Evolutionary conservation across 1,140 invertebrate genomes (phyloP).

Genomic region (Lepidurus packardi): DNA sequence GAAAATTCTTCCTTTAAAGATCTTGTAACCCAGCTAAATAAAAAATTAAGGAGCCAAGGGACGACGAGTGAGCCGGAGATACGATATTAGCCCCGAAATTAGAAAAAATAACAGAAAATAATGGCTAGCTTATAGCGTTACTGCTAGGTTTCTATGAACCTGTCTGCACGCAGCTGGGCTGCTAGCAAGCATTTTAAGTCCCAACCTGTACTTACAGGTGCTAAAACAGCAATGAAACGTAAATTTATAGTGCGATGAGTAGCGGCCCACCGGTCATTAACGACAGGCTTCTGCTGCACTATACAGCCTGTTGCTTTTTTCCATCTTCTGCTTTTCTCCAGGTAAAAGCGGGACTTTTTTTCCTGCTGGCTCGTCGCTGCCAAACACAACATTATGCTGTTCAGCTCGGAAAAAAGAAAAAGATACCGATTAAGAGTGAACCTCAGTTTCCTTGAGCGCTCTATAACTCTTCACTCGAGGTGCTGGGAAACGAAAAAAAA

Average conservation of each 20-base stretch:
- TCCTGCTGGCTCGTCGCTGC: not conserved
- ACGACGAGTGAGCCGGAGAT: not conserved
- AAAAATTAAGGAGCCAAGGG: not conserved
- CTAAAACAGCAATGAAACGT: constrained; percentile 22
- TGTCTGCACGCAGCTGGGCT: constrained; percentile 20
- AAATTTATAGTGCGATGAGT: constrained; percentile 22
- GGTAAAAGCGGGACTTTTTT: not conserved
- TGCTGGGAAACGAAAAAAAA: not conserved
- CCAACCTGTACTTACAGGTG: constrained; percentile 21
- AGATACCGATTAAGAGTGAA: not conserved
- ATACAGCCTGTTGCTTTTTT: constrained; percentile 21
- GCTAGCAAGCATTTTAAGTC: constrained; percentile 6
- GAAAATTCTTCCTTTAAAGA: not conserved
- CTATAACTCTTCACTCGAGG: not conserved
- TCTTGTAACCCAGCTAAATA: not conserved
- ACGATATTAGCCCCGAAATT: constrained; percentile 5
- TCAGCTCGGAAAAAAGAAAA: too few species aligned
- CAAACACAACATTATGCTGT: not conserved
- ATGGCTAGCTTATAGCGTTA: constrained; percentile 21
- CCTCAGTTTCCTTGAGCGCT: not conserved
- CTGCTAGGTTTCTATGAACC: constrained; percentile 14
- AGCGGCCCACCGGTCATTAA: constrained; percentile 17
- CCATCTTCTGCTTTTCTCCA: not conserved
- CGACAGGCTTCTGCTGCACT: constrained; percentile 17
- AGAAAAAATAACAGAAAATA: constrained; percentile 22